Evolutionary conservation across 35 echinoderm and acorn worm species (phyloP).

Genomic region (Nesometra sesokonis): DNA sequence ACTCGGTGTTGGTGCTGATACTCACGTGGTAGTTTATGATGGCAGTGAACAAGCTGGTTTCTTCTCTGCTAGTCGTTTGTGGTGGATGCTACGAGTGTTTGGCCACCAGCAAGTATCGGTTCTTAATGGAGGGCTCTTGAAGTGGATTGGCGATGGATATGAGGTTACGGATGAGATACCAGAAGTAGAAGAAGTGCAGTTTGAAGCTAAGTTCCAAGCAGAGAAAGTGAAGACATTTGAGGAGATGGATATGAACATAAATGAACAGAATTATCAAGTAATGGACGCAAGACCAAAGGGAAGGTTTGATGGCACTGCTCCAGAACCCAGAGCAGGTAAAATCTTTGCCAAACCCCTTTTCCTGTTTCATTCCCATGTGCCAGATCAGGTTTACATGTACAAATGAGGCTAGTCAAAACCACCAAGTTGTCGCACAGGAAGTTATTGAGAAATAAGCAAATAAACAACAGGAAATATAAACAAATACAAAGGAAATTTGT

Average conservation of each 20-base stretch:
- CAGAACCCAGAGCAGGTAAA: conserved; percentile 77
- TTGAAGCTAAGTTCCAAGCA: conserved; percentile 34
- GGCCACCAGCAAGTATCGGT: conserved; percentile 66
- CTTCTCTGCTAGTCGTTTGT: conserved; percentile 63
- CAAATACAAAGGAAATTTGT: no score
- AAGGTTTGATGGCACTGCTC: conserved; percentile 43
- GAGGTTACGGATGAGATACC: conserved; percentile 23
- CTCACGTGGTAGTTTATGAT: conserved; percentile 87
- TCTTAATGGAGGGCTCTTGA: conserved; percentile 62
- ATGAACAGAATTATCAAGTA: conserved; percentile 54
- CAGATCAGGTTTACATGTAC: no score
- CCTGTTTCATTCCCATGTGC: no score
- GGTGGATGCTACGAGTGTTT: conserved; percentile 91
- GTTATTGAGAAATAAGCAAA: no score
- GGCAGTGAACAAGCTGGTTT: conserved; percentile 42
- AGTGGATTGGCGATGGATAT: conserved; percentile 60
- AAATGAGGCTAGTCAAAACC: no score
- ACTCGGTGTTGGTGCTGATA: conserved; percentile 62
- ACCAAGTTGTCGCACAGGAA: no score
- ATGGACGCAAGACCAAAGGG: conserved; percentile 64
- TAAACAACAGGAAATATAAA: no score
- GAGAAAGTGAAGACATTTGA: conserved; percentile 51
- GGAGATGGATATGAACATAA: conserved; percentile 66
- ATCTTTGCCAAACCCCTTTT: no score
- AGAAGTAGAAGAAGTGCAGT: conserved; percentile 41